Evolutionary conservation across 1,140 invertebrate species (phyloP), one percentile per base, ranked within the genome.

Genomic region (Drosophila nannoptera): DNA sequence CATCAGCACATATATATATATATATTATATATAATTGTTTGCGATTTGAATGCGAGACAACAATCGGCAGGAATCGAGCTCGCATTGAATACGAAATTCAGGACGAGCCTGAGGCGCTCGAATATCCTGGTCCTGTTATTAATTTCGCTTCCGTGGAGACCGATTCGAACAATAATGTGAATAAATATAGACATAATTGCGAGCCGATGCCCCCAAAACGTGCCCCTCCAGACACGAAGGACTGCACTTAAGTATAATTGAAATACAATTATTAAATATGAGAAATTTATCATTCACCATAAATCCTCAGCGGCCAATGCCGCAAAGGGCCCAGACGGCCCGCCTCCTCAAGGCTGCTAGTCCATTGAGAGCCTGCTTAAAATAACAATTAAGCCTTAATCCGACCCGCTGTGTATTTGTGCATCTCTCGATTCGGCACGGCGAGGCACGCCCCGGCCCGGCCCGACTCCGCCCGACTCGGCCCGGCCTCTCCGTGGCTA

Each of bases 341-440:
- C 22, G n/a, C 22, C 1, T 53, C 9, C 12, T 11, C 11, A 50
- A 33, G 11, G 22, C 22, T 50, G 29, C 6, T 50, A 12, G 29
- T 7, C 22, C 35, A 35, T 53, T n/a, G 36, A 55, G 29, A 31
- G 40, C 14, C 14, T 49, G 45, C 78, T 78, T 69, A 62, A 78
- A 77, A 70, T 71, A 75, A 78, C 78, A 78, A 84, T 78, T 70
- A 78, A 69, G 78, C 70, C 35, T 55, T 67, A 71, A 60, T 63
- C 62, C 49, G 7, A 52, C 38, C 33, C 56, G 38, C 16, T 54
- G 9, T 55, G 9, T 36, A 49, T 62, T 53, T 48, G 60, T 61
- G 53, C 53, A 50, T 69, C 58, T 72, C 75, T 80, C 61, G 31
- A 54, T 55, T 31, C 36, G 32, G 42, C 48, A 31, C 38, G 29